Conservation (phyloP, 2,888 invertebrate genomes). For the Ditula angustiorana region DNA sequence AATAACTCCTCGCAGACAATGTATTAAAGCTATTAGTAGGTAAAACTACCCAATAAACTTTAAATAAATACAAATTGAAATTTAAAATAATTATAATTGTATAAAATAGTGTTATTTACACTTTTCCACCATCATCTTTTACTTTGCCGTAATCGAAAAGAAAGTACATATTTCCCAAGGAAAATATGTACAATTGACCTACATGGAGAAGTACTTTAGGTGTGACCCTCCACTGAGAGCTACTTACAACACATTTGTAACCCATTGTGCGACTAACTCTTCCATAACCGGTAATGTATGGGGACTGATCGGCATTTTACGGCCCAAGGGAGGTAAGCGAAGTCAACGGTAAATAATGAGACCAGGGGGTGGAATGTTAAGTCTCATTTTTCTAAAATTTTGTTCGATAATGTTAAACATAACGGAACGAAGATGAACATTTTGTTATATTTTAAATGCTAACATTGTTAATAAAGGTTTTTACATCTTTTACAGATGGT, state of each 20-base stretch:
- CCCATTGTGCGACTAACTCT: conserved; percentile 35
- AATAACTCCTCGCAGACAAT: no score
- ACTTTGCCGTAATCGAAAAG: no score
- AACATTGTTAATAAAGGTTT: no score
- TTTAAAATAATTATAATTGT: no score
- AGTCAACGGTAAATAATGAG: background rate
- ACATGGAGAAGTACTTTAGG: background rate
- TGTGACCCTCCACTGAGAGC: background rate
- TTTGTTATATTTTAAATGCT: no score
- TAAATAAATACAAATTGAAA: no score
- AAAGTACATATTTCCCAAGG: background rate
- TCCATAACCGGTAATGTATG: conserved; percentile 33
- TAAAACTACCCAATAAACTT: no score
- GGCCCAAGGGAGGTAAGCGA: background rate
- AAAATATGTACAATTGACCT: background rate
- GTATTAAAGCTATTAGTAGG: no score
- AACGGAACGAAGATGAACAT: no score
- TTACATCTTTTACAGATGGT: no score
- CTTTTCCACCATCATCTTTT: no score
- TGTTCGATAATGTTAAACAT: background rate
- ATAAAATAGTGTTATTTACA: no score
- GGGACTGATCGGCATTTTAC: conserved; percentile 23
- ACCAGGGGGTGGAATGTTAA: background rate
- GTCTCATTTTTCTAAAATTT: background rate
- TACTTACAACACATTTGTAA: conserved; percentile 30